Percentiles rank a stretch among this genome's conserved stretches.
Conservation (phyloP, 2,888 invertebrate species). For the Physocephala rufipes region DNA sequence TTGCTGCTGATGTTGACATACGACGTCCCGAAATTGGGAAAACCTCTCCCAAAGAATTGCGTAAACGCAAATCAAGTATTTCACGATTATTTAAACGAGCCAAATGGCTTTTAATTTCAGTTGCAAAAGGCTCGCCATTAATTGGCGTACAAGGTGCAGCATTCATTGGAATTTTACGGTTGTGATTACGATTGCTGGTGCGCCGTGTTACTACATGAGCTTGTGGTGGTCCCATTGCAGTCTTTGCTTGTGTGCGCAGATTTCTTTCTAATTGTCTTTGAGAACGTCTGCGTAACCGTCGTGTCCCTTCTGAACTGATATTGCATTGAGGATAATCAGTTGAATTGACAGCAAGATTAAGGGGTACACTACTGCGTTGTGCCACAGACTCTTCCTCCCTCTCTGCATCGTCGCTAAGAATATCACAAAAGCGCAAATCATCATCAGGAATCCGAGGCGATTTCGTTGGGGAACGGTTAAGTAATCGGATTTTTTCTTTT, state of each 20-base stretch:
- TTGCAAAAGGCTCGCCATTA: conserved; percentile 57
- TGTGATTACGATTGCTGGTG: not conserved
- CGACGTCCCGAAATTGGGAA: conserved; percentile 45
- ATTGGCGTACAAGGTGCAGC: conserved; percentile 52
- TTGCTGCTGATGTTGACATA: not conserved
- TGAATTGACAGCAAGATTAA: conserved; percentile 40
- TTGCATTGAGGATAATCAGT: not conserved
- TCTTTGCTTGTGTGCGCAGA: conserved; percentile 23
- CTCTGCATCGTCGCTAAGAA: conserved; percentile 46
- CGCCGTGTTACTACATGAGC: conserved; percentile 36
- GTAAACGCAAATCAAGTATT: conserved; percentile 57
- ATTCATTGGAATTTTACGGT: conserved; percentile 45
- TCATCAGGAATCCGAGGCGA: conserved; percentile 15
- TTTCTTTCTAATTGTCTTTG: too few species aligned
- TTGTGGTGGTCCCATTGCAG: conserved; percentile 31
- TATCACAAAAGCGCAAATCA: conserved; percentile 36
- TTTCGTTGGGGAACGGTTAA: not conserved
- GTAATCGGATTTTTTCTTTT: not conserved
- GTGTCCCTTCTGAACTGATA: conserved; percentile 14
- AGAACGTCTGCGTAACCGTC: conserved; percentile 17
- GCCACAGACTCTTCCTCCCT: not conserved
- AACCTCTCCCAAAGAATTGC: conserved; percentile 50
- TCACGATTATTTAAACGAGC: conserved; percentile 57
- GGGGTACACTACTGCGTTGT: conserved; percentile 33
- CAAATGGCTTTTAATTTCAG: conserved; percentile 48